Conservation (phyloP, 2,113 vertebrate genomes). For the Epinephelus moara region DNA sequence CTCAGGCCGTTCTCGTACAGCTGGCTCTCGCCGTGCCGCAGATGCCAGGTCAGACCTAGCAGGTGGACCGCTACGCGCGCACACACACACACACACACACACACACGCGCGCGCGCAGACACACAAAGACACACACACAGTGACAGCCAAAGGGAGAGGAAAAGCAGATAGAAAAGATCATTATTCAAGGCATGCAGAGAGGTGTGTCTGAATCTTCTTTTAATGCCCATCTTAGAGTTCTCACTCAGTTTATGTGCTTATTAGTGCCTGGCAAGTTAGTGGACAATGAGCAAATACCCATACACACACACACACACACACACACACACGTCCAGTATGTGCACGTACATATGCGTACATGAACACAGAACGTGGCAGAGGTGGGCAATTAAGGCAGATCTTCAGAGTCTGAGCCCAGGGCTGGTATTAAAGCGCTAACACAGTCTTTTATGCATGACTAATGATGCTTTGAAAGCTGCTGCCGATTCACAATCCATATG, state of each 20-base stretch:
- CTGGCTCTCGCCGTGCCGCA: constrained; percentile 93
- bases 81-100: constrained; percentile 30
- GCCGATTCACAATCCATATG: constrained; percentile 83
- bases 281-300: constrained; percentile 65
- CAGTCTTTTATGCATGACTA: constrained; percentile 85
- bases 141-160: constrained; percentile 34
- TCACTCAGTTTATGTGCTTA: constrained; percentile 71
- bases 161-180: constrained; percentile 59
- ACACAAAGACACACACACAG: constrained; percentile 38
- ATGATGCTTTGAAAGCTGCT: constrained; percentile 82
- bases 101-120: constrained; percentile 47
- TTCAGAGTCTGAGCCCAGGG: constrained; percentile 78
- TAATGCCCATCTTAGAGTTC: constrained; percentile 66
- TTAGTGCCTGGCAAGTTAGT: constrained; percentile 63
- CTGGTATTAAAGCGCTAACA: constrained; percentile 81
- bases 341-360: constrained; percentile 5
- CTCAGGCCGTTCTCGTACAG: constrained; percentile 97
- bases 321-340: background rate
- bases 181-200: constrained; percentile 62
- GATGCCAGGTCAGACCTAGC: constrained; percentile 98
- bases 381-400: constrained; percentile 83
- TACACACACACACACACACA: constrained; percentile 19
- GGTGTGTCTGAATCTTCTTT: constrained; percentile 67
- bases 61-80: constrained; percentile 94
- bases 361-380: constrained; percentile 61